Conservation (phyloP, 2,888 invertebrate genomes). For the Drosophila colorata region DNA sequence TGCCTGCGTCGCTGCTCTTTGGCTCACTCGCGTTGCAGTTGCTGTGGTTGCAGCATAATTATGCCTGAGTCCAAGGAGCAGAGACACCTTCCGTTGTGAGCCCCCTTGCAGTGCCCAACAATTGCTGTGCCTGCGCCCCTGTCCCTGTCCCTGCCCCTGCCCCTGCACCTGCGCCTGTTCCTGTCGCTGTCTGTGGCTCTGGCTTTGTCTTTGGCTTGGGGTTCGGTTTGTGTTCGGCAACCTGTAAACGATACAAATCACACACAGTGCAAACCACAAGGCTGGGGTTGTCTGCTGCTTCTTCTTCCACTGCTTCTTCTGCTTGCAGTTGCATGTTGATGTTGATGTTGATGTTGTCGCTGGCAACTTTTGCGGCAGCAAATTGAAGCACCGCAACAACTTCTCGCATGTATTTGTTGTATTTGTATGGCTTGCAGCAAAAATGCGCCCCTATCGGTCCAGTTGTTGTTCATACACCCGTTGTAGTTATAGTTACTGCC, state of each 20-base stretch:
- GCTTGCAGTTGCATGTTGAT: slow-evolving; percentile 28
- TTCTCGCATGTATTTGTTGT: slow-evolving; percentile 53
- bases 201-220: slow-evolving; percentile 12
- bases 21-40: too few relatives aligned
- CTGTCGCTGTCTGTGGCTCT: neutral
- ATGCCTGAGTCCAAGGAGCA: neutral
- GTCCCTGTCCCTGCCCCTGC: neutral
- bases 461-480: slow-evolving; percentile 32
- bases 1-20: too few relatives aligned
- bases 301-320: neutral
- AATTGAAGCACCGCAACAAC: slow-evolving; percentile 76
- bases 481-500: slow-evolving; percentile 43
- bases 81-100: slow-evolving; percentile 9
- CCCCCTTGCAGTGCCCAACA: neutral
- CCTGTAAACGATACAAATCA: slow-evolving; percentile 78
- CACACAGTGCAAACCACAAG: slow-evolving; percentile 59
- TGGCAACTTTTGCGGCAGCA: slow-evolving; percentile 68
- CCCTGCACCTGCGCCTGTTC: neutral
- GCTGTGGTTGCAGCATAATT: slow-evolving; percentile 14
- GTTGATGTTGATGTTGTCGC: slow-evolving; percentile 57
- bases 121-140: neutral
- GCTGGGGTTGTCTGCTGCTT: slow-evolving; percentile 22
- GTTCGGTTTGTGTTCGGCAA: slow-evolving; percentile 36
- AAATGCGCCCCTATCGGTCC: slow-evolving; percentile 73
- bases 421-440: slow-evolving; percentile 81